These are phyloP conservation scores for Centrocercus urophasianus DNA, from an alignment of 2,113 vertebrate species.

Conservation along the genomic window DNA sequence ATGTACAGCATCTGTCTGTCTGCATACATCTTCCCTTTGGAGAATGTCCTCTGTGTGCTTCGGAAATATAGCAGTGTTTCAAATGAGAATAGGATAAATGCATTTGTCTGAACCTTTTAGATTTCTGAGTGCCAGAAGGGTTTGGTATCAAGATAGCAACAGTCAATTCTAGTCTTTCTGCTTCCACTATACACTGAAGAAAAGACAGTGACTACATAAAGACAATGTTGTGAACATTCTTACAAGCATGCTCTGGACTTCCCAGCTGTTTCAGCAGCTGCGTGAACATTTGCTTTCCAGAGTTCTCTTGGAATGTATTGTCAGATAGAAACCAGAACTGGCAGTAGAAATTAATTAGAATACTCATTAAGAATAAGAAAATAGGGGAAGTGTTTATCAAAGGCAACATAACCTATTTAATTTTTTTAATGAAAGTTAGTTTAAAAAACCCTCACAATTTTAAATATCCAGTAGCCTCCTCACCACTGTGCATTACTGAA, in stretches of 20 bases:
- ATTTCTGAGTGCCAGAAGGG: background rate
- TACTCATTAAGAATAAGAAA: background rate
- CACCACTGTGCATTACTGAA: background rate
- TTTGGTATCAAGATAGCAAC: background rate
- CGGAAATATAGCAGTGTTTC: background rate
- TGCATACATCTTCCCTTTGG: background rate
- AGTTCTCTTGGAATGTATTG: background rate
- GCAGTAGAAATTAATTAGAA: background rate
- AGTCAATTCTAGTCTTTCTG: background rate
- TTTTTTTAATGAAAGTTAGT: background rate
- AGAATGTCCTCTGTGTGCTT: background rate
- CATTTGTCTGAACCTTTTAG: background rate
- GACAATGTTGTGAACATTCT: background rate
- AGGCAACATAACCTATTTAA: background rate
- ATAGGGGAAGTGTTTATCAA: background rate
- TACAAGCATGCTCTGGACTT: background rate
- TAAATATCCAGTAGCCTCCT: background rate
- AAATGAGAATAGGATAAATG: background rate
- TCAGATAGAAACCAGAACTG: background rate
- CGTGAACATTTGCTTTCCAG: background rate
- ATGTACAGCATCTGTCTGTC: background rate
- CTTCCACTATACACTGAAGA: background rate
- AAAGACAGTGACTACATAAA: background rate
- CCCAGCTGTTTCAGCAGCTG: background rate
- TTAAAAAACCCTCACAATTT: background rate